Conservation (phyloP, 1,140 invertebrate genomes). For the Drepana arcuata region DNA sequence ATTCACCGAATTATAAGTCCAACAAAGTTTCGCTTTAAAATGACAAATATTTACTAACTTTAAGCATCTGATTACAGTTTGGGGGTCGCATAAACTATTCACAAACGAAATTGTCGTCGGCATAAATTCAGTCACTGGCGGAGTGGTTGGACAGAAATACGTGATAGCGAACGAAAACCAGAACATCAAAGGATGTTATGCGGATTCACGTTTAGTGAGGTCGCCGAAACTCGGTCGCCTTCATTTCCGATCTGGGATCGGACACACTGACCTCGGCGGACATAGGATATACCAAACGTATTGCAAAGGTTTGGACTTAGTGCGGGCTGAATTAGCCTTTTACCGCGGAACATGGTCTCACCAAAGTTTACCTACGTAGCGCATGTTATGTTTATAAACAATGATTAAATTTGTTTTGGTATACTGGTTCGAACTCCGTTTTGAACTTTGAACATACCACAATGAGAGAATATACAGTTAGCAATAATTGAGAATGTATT, state of each 20-base stretch:
- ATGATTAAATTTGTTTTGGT: no score
- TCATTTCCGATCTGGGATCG: slow-evolving; percentile 13
- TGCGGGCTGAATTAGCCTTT: not conserved
- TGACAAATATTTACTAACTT: slow-evolving; percentile 6
- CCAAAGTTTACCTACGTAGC: no score
- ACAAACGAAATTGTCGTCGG: slow-evolving; percentile 8
- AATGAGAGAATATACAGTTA: no score
- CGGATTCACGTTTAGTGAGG: slow-evolving; percentile 12
- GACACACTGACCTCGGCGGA: slow-evolving; percentile 5
- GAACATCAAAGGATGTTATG: slow-evolving; percentile 12
- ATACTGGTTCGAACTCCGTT: no score
- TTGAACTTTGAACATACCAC: no score
- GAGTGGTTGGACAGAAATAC: not conserved
- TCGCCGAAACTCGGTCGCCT: slow-evolving; percentile 5
- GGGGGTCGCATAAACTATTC: slow-evolving; percentile 4
- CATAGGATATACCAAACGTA: slow-evolving; percentile 5
- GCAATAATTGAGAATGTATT: no score
- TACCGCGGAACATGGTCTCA: no score
- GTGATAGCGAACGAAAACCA: slow-evolving; percentile 4
- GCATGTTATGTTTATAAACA: no score
- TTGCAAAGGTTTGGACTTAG: not conserved
- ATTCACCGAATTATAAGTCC: no score
- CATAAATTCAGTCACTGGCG: not conserved
- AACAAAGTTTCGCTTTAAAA: slow-evolving; percentile 7
- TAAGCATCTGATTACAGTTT: slow-evolving; percentile 1